These are phyloP conservation scores for Bombus sibiricus DNA, from an alignment of 1,140 invertebrate species.

Conservation along the genomic window DNA sequence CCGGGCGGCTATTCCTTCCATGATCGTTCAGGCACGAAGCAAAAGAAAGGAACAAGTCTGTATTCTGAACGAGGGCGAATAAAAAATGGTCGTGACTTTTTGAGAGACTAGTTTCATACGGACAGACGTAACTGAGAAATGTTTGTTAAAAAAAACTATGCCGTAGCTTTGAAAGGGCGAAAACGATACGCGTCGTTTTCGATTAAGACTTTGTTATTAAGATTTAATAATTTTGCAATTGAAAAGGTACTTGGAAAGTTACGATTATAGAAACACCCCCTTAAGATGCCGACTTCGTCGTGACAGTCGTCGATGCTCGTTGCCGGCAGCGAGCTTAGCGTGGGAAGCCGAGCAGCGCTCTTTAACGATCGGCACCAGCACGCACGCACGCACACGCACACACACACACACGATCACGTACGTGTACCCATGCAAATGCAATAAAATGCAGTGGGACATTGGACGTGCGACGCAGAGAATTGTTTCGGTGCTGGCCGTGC, in stretches of 20 bases:
- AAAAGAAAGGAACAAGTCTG: not conserved
- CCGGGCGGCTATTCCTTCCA: not conserved
- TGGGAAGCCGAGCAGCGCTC: constrained; percentile 54
- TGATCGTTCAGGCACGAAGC: not conserved
- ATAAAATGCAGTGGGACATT: constrained; percentile 43
- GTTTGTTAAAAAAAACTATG: too few relatives aligned
- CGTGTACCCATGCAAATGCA: constrained; percentile 39
- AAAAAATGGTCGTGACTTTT: not conserved
- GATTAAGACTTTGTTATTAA: too few relatives aligned
- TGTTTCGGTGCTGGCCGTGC: constrained; percentile 16
- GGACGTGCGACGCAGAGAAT: not conserved
- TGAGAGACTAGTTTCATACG: not conserved
- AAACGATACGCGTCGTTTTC: too few relatives aligned
- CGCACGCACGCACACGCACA: not conserved
- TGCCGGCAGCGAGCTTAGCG: constrained; percentile 16
- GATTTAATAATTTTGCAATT: too few relatives aligned
- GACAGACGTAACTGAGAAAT: too few relatives aligned
- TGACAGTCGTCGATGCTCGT: not conserved
- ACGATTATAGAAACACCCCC: too few relatives aligned
- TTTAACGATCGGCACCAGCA: constrained; percentile 50
- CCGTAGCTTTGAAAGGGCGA: too few relatives aligned
- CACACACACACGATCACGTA: not conserved
- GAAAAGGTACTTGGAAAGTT: not conserved
- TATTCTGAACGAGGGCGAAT: not conserved
- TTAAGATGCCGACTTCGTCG: not conserved